Evolutionary conservation across 2,888 invertebrate species (phyloP).

Genomic region (Andricus quercusramuli): DNA sequence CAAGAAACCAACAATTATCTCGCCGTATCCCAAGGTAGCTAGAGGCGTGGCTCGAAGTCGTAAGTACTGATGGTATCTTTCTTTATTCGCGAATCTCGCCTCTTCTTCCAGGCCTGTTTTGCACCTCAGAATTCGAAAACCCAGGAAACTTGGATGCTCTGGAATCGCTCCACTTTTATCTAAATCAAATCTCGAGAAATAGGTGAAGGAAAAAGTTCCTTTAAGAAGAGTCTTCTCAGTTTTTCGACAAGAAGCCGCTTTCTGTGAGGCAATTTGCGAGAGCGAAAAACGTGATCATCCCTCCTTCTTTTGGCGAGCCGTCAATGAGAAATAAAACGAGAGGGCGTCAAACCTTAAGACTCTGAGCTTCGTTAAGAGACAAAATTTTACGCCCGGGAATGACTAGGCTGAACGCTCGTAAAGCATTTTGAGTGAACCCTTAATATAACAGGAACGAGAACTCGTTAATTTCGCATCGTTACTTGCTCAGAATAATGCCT

Average conservation of each 20-base stretch:
- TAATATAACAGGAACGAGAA: slow-evolving; percentile 52
- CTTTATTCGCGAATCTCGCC: slow-evolving; percentile 43
- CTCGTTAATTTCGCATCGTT: slow-evolving; percentile 56
- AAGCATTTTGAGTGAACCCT: slow-evolving; percentile 16
- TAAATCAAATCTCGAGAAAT: slow-evolving; percentile 45
- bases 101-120: slow-evolving; percentile 19
- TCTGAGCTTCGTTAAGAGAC: too few species aligned
- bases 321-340: slow-evolving; percentile 34
- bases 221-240: slow-evolving; percentile 43
- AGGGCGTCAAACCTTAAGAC: too few species aligned
- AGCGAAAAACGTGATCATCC: slow-evolving; percentile 57
- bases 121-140: neutral
- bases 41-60: slow-evolving; percentile 43
- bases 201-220: slow-evolving; percentile 44
- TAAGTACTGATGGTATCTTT: slow-evolving; percentile 28
- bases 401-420: slow-evolving; percentile 4
- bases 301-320: neutral
- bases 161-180: slow-evolving; percentile 42
- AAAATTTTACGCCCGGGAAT: slow-evolving; percentile 5
- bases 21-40: slow-evolving; percentile 40
- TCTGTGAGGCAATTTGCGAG: slow-evolving; percentile 57
- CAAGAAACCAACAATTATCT: slow-evolving; percentile 52
- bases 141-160: neutral
- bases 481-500: slow-evolving; percentile 46
- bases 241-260: slow-evolving; percentile 48